phyloP scores from a whole-genome alignment of 2,113 vertebrate genomes.

The Solea senegalensis region DNA sequence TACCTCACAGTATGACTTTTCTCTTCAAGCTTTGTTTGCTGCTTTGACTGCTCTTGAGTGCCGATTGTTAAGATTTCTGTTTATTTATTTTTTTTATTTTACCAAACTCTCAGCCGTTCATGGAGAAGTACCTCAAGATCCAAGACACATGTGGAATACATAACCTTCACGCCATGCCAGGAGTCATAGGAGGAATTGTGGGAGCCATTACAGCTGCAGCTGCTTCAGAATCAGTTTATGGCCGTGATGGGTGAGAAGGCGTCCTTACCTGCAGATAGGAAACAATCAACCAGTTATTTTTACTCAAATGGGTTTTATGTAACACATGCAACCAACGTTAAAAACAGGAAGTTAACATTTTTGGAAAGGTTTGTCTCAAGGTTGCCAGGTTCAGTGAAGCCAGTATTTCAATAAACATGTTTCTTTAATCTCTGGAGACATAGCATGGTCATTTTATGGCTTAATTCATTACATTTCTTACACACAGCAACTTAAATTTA shows the following conservation, averaged over 20 bases:
- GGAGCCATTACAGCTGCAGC: conserved; percentile 90
- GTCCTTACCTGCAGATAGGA: background rate
- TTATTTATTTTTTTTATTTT: background rate
- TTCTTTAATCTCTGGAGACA: no score
- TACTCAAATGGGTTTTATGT: no score
- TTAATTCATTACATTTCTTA: no score
- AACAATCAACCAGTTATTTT: background rate
- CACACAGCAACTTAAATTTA: no score
- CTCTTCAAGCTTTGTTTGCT: background rate
- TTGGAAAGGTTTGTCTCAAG: no score
- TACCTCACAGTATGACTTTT: conserved; percentile 81
- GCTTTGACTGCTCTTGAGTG: background rate
- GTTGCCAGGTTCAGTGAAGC: no score
- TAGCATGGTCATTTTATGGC: no score
- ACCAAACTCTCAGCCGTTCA: conserved; percentile 82
- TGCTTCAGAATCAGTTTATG: conserved; percentile 81
- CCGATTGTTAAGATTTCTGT: background rate
- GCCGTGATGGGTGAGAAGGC: conserved; percentile 85
- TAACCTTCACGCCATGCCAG: conserved; percentile 95
- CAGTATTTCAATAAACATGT: no score
- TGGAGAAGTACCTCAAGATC: conserved; percentile 89
- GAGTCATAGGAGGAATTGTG: conserved; percentile 92
- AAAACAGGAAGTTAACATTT: no score
- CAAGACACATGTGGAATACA: conserved; percentile 97
- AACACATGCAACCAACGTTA: no score